Conservation (phyloP, 2,888 invertebrate species). For the Leptopilina drosophilae region DNA sequence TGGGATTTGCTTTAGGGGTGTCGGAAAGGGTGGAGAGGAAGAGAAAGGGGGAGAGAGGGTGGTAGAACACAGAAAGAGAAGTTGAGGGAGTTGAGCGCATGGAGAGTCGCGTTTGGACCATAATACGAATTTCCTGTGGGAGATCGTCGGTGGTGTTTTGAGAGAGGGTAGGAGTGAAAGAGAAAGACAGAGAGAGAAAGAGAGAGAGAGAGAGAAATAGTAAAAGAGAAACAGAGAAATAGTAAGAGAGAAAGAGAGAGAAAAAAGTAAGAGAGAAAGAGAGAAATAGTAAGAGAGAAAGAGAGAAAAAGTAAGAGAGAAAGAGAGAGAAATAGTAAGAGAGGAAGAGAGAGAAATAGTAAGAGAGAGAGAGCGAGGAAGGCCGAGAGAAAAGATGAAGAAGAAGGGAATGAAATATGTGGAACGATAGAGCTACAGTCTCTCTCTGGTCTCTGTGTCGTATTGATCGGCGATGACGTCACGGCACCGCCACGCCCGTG, state of each 20-base stretch:
- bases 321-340: slow-evolving; percentile 37
- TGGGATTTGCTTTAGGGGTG: slow-evolving; percentile 16
- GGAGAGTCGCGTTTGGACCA: slow-evolving; percentile 26
- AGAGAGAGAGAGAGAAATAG: slow-evolving; percentile 3
- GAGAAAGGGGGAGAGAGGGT: slow-evolving; percentile 4
- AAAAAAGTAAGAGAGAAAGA: slow-evolving; percentile 18
- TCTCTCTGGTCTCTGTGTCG: slow-evolving; percentile 60
- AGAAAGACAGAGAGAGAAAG: slow-evolving; percentile 42
- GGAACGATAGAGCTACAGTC: slow-evolving; percentile 57
- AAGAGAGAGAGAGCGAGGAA: too few relatives aligned
- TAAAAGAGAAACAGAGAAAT: not conserved
- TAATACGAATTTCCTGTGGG: slow-evolving; percentile 39
- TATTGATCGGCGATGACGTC: slow-evolving; percentile 75
- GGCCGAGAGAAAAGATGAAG: not conserved
- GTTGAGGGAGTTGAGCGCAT: slow-evolving; percentile 38
- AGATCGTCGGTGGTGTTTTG: slow-evolving; percentile 16
- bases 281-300: slow-evolving; percentile 41
- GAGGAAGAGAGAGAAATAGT: not conserved
- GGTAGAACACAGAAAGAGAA: slow-evolving; percentile 5
- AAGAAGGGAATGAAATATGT: slow-evolving; percentile 57
- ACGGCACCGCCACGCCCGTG: slow-evolving; percentile 76
- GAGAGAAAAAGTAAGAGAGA: not conserved
- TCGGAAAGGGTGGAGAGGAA: not conserved
- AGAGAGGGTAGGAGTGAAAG: slow-evolving; percentile 39
- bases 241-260: too few relatives aligned